Evolutionary conservation across 2,888 invertebrate species (phyloP).

Genomic region (Macrosoma leucophasiata): DNA sequence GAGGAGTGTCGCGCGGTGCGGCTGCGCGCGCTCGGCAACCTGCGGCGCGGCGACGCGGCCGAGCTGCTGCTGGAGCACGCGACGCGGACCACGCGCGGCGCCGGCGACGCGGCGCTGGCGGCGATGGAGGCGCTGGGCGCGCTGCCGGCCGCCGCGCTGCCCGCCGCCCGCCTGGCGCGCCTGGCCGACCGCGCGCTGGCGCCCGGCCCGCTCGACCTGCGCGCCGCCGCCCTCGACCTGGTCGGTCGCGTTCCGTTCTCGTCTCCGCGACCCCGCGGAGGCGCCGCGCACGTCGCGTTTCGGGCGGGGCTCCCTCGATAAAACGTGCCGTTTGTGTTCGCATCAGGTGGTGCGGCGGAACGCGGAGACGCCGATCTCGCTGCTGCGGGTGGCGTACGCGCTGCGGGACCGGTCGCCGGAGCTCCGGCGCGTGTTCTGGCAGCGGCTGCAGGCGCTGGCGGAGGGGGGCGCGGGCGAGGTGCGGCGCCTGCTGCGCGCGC

Average conservation of each 20-base stretch:
- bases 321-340: too few relatives aligned
- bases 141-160: constrained; percentile 9
- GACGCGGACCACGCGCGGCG: constrained; percentile 19
- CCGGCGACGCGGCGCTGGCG: constrained; percentile 31
- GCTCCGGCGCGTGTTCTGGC: constrained; percentile 50
- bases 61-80: constrained; percentile 38
- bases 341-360: constrained; percentile 32
- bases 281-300: constrained; percentile 23
- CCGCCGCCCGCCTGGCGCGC: constrained; percentile 13
- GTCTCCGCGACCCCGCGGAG: constrained; percentile 14
- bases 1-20: constrained; percentile 33
- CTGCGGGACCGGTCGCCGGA: constrained; percentile 31
- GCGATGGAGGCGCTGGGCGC: constrained; percentile 24
- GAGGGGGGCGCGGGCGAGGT: constrained; percentile 19
- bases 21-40: constrained; percentile 44
- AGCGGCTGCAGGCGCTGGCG: constrained; percentile 35
- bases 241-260: constrained; percentile 13
- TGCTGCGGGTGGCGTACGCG: constrained; percentile 16
- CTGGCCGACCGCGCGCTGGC: constrained; percentile 28
- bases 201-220: constrained; percentile 29
- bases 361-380: constrained; percentile 29
- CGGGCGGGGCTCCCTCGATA: too few relatives aligned
- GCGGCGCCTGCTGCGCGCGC: constrained; percentile 23
- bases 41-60: constrained; percentile 37
- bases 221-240: constrained; percentile 16